These are phyloP conservation scores for Paratrypauchen microcephalus DNA, from an alignment of 2,797 vertebrate genomes.

Conservation along the genomic window DNA sequence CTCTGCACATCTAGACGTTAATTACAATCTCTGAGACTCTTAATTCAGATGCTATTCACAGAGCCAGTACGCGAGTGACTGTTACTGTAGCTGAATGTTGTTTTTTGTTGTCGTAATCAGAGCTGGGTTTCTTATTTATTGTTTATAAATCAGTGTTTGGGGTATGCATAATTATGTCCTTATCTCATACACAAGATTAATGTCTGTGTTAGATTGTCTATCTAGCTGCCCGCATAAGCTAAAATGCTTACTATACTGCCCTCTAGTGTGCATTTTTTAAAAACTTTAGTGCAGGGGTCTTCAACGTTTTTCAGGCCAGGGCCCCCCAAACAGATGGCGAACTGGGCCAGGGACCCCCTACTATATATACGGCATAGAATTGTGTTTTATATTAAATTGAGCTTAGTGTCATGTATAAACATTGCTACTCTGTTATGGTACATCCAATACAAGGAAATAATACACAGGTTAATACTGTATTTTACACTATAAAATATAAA, in stretches of 20 bases:
- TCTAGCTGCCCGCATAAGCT: background rate
- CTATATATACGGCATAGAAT: too few relatives aligned
- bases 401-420: too few relatives aligned
- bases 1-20: constrained; percentile 33
- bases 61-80: constrained; percentile 16
- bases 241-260: constrained; percentile 49
- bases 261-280: constrained; percentile 50
- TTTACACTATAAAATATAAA: too few relatives aligned
- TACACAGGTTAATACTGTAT: too few relatives aligned
- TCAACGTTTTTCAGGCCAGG: too few relatives aligned
- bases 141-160: constrained; percentile 24
- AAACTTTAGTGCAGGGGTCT: too few relatives aligned
- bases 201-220: constrained; percentile 14
- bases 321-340: too few relatives aligned
- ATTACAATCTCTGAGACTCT: constrained; percentile 35
- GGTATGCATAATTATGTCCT: constrained; percentile 15
- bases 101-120: constrained; percentile 34
- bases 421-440: too few relatives aligned
- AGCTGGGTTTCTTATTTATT: background rate
- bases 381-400: too few relatives aligned
- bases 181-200: constrained; percentile 11
- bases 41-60: constrained; percentile 28
- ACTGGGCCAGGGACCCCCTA: too few relatives aligned
- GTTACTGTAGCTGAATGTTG: constrained; percentile 24
- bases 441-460: too few relatives aligned